Evolutionary conservation across 1,140 invertebrate genomes (phyloP), one percentile per base, ranked within the genome.

Genomic region (Palaemon carinicauda): DNA sequence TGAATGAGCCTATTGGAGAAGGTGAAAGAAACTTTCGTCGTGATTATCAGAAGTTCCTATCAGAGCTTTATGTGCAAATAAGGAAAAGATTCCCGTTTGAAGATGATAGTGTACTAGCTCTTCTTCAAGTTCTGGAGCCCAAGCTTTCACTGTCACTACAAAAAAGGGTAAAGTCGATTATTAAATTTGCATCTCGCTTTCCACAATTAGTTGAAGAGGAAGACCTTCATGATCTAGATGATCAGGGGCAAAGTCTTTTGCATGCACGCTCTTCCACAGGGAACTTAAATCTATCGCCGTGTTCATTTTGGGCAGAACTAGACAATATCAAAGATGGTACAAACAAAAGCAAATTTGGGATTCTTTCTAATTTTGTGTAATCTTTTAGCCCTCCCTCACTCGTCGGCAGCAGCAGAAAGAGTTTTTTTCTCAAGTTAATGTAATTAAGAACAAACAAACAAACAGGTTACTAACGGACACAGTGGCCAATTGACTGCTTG

Each of bases 391-490:
- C 5, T 41, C 41, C 71, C 33, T 79, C 50, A 79, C 14, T 79
- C 51, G 12, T 79, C 41, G 3, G 77, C 77, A 17, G 51, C 50
- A 27, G 21, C 54, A 15, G 77, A 79, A 29, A 73, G 77, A 54
- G 33, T 79, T 79, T 51, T 51, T 10, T 19, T 7, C 17, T 17
- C 29, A 4, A 79, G 19, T 31, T 3, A 7, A 27, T 54, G 53
- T 53, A 79, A 79, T 17, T 54, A 50, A 79, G n/a, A n/a, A n/a
- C n/a, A n/a, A n/a, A n/a, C n/a, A n/a, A 79, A 54, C 24, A 21
- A 79, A 79, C 50, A 79, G n/a, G 31, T 31, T 79, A 10, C 51
- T 24, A 27, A 52, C 52, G 24, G 7, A n/a, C n/a, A 56, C 5
- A n/a, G 19, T 51, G 21, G 77, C 50, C 9, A 53, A 79, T 54